phyloP scores from a whole-genome alignment of 2,113 vertebrate genomes.

The Mus pahari region DNA sequence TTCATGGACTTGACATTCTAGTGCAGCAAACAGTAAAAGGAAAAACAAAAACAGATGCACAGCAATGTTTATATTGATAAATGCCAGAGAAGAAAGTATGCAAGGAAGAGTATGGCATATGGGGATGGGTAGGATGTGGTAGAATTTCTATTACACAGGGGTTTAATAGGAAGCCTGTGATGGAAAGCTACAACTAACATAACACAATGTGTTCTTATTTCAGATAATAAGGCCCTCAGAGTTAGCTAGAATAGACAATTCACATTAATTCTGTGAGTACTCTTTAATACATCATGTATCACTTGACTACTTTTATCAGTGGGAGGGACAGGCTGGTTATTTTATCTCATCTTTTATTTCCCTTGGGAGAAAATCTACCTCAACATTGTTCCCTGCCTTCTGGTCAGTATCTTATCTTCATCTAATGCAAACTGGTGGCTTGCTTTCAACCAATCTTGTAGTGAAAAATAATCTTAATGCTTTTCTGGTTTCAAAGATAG shows the following conservation, averaged over 20 bases:
- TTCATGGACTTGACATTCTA: background rate
- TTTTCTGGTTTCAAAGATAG: constrained; percentile 15
- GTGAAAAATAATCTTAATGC: background rate
- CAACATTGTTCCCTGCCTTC: background rate
- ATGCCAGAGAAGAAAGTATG: background rate
- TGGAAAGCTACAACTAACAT: background rate
- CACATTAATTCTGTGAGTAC: constrained; percentile 27
- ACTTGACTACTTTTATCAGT: background rate
- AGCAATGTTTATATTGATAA: background rate
- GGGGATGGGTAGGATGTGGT: background rate
- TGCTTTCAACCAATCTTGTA: background rate
- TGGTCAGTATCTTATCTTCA: constrained; percentile 43
- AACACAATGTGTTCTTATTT: background rate
- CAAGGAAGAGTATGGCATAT: background rate
- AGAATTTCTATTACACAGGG: background rate
- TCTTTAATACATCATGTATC: background rate
- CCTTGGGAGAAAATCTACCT: background rate
- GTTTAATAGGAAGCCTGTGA: background rate
- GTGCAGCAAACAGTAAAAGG: background rate
- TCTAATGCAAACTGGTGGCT: constrained; percentile 23
- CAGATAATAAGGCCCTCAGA: background rate
- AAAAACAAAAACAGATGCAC: background rate
- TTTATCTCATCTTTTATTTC: background rate
- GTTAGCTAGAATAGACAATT: background rate
- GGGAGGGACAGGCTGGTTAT: background rate